These are phyloP conservation scores for Cenopis cana DNA, from an alignment of 2,888 invertebrate species.

Conservation along the genomic window DNA sequence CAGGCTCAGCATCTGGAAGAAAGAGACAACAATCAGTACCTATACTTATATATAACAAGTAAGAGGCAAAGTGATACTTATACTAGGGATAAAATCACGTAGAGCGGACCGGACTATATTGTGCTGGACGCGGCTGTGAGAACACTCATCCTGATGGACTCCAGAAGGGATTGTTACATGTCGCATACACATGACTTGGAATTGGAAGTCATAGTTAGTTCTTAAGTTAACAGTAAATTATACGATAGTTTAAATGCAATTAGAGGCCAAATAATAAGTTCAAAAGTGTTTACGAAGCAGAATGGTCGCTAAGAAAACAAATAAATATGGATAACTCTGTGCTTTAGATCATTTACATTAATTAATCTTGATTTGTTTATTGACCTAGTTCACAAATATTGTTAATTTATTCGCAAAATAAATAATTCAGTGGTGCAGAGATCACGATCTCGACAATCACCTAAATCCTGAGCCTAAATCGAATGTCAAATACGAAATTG, in stretches of 20 bases:
- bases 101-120: too few species aligned
- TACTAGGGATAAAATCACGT: too few species aligned
- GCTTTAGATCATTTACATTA: not conserved
- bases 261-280: not conserved
- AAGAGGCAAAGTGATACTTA: not conserved
- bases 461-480: slow-evolving; percentile 23
- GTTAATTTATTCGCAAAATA: slow-evolving; percentile 13
- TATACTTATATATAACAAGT: not conserved
- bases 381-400: not conserved
- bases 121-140: too few species aligned
- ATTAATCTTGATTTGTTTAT: not conserved
- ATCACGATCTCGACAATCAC: slow-evolving; percentile 13
- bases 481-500: slow-evolving; percentile 31
- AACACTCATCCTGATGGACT: too few species aligned
- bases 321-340: not conserved
- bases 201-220: too few species aligned
- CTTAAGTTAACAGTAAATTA: too few species aligned
- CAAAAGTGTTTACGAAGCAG: not conserved
- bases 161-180: too few species aligned
- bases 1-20: slow-evolving; percentile 58
- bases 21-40: slow-evolving; percentile 32
- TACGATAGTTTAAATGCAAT: too few species aligned
- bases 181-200: too few species aligned
- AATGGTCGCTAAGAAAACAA: not conserved
- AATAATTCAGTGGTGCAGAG: not conserved